A percentile compares a stretch with the other conserved stretches of the same genome.
phyloP scores from a whole-genome alignment of 2,113 vertebrate genomes.

The Archocentrus centrarchus region DNA sequence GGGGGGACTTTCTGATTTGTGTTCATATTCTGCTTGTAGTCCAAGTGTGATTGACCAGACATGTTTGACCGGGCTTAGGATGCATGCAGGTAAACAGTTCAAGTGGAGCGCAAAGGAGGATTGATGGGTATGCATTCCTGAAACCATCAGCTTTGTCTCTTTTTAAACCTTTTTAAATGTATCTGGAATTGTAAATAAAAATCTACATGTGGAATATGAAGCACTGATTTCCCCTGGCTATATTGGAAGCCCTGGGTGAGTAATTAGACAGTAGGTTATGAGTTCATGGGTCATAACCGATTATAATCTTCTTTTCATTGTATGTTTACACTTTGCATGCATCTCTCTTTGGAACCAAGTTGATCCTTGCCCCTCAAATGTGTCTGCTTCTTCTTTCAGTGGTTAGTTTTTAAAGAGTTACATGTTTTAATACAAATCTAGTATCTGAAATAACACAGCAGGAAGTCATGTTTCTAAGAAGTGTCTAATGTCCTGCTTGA shows the following conservation, averaged over 20 bases:
- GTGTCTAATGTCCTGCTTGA: neutral
- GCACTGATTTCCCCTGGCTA: neutral
- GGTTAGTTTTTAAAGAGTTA: constrained; percentile 2
- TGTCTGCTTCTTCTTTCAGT: neutral
- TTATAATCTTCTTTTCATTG: neutral
- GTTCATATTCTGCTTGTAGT: neutral
- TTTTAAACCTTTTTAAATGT: neutral
- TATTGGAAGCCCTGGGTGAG: neutral
- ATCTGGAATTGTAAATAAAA: neutral
- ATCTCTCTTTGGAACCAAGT: neutral
- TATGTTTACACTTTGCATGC: neutral
- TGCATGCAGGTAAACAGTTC: neutral
- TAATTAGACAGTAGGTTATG: neutral
- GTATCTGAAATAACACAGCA: neutral
- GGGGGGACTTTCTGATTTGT: no score
- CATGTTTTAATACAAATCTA: neutral
- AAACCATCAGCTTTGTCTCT: neutral
- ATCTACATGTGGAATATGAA: neutral
- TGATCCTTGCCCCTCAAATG: neutral
- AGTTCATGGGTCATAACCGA: neutral
- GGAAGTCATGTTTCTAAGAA: neutral
- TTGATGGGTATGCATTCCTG: neutral
- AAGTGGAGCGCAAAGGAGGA: neutral
- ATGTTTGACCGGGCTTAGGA: neutral
- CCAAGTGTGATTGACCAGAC: neutral